phyloP scores from a whole-genome alignment of 2,888 invertebrate species.

The Ophioninae sp. region DNA sequence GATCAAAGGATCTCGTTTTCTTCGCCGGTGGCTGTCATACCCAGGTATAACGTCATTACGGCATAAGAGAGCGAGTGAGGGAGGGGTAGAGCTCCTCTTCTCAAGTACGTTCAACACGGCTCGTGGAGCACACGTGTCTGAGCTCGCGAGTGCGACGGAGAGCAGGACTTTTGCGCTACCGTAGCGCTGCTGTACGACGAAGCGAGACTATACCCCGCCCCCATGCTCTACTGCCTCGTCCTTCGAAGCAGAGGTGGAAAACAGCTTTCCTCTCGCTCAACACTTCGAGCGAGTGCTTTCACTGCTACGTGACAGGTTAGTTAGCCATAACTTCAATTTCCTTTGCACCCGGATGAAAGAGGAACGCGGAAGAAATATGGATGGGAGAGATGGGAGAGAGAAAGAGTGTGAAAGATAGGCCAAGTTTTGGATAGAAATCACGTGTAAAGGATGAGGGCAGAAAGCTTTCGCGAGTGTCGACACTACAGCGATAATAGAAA shows the following conservation, averaged over 20 bases:
- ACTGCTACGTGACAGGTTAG: slow-evolving; percentile 65
- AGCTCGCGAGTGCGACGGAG: slow-evolving; percentile 32
- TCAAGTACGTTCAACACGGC: slow-evolving; percentile 44
- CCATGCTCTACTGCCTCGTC: slow-evolving; percentile 24
- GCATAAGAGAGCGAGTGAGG: slow-evolving; percentile 9
- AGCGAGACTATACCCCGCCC: slow-evolving; percentile 23
- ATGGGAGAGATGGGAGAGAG: not conserved
- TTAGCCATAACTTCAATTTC: slow-evolving; percentile 69
- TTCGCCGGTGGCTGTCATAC: slow-evolving; percentile 67
- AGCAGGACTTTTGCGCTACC: slow-evolving; percentile 19
- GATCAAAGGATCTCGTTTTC: slow-evolving; percentile 69
- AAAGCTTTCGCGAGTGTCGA: slow-evolving; percentile 6
- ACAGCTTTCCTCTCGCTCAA: slow-evolving; percentile 52
- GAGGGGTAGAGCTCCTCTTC: slow-evolving; percentile 2
- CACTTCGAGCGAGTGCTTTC: slow-evolving; percentile 57
- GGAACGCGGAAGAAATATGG: not conserved
- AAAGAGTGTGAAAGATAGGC: not conserved
- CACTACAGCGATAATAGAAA: slow-evolving; percentile 30
- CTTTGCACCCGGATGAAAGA: slow-evolving; percentile 46
- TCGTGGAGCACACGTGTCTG: slow-evolving; percentile 44
- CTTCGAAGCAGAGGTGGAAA: slow-evolving; percentile 43
- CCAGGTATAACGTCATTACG: slow-evolving; percentile 66
- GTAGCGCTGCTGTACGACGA: slow-evolving; percentile 25
- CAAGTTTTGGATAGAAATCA: slow-evolving; percentile 24
- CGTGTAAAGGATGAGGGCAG: slow-evolving; percentile 1